Conservation (phyloP, 2,888 invertebrate genomes). For the Prostheceraeus crozeri region DNA sequence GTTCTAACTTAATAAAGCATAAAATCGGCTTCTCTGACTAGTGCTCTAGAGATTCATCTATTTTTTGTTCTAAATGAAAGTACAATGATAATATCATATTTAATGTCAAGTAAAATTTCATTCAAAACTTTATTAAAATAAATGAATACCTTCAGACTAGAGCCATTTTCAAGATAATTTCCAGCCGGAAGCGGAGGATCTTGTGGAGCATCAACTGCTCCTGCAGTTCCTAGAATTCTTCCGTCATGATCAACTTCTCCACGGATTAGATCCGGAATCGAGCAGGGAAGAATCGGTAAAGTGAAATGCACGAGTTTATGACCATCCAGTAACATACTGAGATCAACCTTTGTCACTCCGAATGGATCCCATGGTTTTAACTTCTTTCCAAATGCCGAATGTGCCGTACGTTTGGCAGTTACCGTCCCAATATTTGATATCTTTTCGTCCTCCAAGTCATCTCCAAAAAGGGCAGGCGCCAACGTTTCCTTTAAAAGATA, state of each 20-base stretch:
- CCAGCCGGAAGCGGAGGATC: conserved; percentile 48
- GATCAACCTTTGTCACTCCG: conserved; percentile 50
- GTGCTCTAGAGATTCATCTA: too few relatives aligned
- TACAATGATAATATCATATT: too few relatives aligned
- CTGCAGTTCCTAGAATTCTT: conserved; percentile 48
- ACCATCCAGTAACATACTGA: conserved; percentile 52
- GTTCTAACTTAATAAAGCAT: too few relatives aligned
- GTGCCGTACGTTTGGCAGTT: conserved; percentile 50
- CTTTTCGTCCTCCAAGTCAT: conserved; percentile 55
- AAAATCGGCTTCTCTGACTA: too few relatives aligned
- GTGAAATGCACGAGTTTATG: conserved; percentile 48
- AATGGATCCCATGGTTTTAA: conserved; percentile 55
- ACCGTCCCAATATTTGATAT: conserved; percentile 55
- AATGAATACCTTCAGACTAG: conserved; percentile 52
- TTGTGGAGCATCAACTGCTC: conserved; percentile 53
- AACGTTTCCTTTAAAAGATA: too few relatives aligned
- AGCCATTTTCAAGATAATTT: conserved; percentile 47
- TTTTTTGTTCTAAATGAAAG: too few relatives aligned
- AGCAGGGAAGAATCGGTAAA: conserved; percentile 50
- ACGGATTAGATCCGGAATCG: conserved; percentile 48
- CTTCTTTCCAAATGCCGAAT: conserved; percentile 50
- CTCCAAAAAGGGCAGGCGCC: too few relatives aligned
- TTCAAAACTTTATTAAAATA: too few relatives aligned
- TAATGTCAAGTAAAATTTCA: too few relatives aligned
- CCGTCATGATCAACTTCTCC: conserved; percentile 39